Conservation (phyloP, 2,113 vertebrate species). For the Lucifuga dentata region DNA sequence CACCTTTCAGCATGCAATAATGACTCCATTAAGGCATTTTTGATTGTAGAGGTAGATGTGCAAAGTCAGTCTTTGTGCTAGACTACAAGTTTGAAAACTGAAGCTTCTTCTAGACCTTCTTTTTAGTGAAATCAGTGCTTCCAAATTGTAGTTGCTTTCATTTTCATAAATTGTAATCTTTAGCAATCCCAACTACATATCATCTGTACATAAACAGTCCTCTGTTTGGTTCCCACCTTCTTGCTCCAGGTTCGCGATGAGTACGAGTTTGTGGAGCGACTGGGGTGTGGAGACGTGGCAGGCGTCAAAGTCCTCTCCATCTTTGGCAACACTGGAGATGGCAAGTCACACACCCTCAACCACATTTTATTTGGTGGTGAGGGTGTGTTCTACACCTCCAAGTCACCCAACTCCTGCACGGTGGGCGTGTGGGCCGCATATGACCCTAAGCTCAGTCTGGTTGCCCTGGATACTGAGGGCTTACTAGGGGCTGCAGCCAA, state of each 20-base stretch:
- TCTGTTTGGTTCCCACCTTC: neutral
- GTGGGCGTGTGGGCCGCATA: conserved; percentile 87
- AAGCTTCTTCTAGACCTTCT: too few species aligned
- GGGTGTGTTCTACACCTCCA: conserved; percentile 83
- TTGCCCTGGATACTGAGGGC: conserved; percentile 86
- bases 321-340: conserved; percentile 89
- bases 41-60: too few species aligned
- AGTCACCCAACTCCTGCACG: conserved; percentile 85
- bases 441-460: conserved; percentile 74
- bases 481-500: conserved; percentile 81
- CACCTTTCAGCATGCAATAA: too few species aligned
- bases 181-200: neutral
- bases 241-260: conserved; percentile 76
- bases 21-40: too few species aligned
- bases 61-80: too few species aligned
- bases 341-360: conserved; percentile 89
- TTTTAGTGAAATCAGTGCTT: too few species aligned
- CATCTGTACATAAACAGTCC: neutral
- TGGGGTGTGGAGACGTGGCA: conserved; percentile 71
- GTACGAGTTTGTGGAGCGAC: conserved; percentile 73
- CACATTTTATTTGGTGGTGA: conserved; percentile 81
- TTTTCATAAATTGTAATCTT: too few species aligned
- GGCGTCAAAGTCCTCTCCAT: conserved; percentile 86
- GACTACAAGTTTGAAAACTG: too few species aligned
- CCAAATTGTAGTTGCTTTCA: too few species aligned